Percentiles rank a stretch among this genome's conserved stretches.
Conservation (phyloP, 1,140 invertebrate genomes). For the Neotoxoptera formosana region DNA sequence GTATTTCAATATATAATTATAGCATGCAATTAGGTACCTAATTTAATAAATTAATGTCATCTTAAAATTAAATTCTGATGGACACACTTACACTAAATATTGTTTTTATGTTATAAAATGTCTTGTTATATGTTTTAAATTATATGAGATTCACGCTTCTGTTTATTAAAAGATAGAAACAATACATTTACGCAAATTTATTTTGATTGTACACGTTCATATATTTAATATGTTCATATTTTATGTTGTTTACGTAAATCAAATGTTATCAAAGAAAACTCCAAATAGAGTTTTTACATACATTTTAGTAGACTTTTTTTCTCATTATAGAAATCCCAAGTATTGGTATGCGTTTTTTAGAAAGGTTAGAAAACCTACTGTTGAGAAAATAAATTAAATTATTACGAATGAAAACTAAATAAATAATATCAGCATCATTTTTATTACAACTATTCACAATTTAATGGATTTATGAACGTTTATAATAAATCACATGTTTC, state of each 20-base stretch:
- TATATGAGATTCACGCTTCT: not conserved
- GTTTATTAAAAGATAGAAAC: not conserved
- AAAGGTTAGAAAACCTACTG: not conserved
- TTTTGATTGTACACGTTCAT: not conserved
- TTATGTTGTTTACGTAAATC: not conserved
- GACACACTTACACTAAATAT: not conserved
- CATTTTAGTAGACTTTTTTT: not conserved
- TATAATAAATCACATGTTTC: not conserved
- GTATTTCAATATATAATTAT: not conserved
- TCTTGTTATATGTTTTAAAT: not conserved
- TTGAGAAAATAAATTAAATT: constrained; percentile 14
- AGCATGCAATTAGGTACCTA: not conserved
- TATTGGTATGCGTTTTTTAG: not conserved
- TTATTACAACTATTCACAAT: not conserved
- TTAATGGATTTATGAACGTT: not conserved
- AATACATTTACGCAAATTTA: not conserved
- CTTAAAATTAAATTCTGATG: not conserved
- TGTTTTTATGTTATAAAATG: not conserved
- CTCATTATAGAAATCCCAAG: not conserved
- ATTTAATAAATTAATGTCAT: not conserved
- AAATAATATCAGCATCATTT: not conserved
- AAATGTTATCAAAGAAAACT: not conserved
- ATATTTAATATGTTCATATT: not conserved
- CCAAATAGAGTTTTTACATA: not conserved
- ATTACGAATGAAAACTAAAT: not conserved